These are phyloP conservation scores for Lithosia quadra DNA, from an alignment of 2,888 invertebrate species.

Conservation along the genomic window DNA sequence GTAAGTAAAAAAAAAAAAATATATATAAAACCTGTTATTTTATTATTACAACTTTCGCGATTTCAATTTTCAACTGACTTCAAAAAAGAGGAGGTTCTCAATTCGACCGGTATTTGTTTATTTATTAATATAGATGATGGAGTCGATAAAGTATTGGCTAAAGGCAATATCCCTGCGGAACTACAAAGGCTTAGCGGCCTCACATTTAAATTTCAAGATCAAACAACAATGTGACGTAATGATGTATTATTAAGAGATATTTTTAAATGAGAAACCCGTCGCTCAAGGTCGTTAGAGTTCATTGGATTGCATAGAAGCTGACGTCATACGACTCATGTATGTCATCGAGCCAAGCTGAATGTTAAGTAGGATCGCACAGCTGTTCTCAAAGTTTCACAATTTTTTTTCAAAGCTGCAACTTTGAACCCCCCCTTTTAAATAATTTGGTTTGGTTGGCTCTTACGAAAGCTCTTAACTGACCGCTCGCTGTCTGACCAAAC, in stretches of 20 bases:
- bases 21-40: no score
- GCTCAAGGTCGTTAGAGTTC: conserved; percentile 21
- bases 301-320: conserved; percentile 14
- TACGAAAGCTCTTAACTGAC: no score
- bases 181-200: not conserved
- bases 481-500: no score
- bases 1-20: no score
- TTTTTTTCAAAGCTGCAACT: no score
- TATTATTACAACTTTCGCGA: no score
- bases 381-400: conserved; percentile 12
- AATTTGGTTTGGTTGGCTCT: no score
- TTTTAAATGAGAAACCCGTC: conserved; percentile 18
- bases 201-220: not conserved
- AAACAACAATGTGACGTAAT: conserved; percentile 6
- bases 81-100: no score
- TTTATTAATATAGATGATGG: no score
- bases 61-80: no score
- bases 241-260: conserved; percentile 2
- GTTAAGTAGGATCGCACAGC: conserved; percentile 11
- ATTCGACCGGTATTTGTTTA: no score
- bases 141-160: not conserved
- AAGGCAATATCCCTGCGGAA: not conserved
- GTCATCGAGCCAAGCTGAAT: conserved; percentile 20
- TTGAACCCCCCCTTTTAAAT: no score
- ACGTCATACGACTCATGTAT: conserved; percentile 18